Conservation (phyloP, 1,140 invertebrate genomes). For the Chionoecetes opilio region DNA sequence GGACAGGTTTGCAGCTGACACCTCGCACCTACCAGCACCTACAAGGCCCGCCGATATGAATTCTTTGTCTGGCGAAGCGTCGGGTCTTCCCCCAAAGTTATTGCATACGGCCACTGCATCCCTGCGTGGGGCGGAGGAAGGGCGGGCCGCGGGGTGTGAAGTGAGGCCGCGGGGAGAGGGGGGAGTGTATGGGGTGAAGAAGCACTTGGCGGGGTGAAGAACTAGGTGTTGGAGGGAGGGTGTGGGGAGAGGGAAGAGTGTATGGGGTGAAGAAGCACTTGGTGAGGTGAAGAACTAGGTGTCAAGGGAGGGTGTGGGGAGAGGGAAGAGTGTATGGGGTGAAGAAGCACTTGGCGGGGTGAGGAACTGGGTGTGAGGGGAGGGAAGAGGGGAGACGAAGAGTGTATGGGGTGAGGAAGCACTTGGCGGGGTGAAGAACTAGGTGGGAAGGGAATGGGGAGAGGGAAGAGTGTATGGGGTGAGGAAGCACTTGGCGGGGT, state of each 20-base stretch:
- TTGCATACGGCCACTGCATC: conserved; percentile 70
- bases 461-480: background rate
- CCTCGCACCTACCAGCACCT: conserved; percentile 13
- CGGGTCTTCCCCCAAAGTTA: conserved; percentile 59
- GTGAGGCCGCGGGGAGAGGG: background rate
- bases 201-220: background rate
- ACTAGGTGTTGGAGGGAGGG: conserved; percentile 20
- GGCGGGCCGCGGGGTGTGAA: background rate
- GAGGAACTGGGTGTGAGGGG: no score
- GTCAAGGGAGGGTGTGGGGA: background rate
- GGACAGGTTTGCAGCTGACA: background rate
- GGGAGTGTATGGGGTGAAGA: conserved; percentile 28
- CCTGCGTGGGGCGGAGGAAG: conserved; percentile 36
- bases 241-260: background rate
- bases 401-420: background rate
- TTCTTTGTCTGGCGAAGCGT: conserved; percentile 70
- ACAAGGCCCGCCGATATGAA: conserved; percentile 64
- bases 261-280: conserved; percentile 32
- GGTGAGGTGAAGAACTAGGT: background rate
- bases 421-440: background rate
- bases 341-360: background rate
- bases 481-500: background rate
- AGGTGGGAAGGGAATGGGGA: background rate
- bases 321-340: conserved; percentile 16
- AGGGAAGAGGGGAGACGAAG: background rate